Base-by-base conservation (phyloP, 2,113 vertebrate species). In the Daboia siamensis region DNA sequence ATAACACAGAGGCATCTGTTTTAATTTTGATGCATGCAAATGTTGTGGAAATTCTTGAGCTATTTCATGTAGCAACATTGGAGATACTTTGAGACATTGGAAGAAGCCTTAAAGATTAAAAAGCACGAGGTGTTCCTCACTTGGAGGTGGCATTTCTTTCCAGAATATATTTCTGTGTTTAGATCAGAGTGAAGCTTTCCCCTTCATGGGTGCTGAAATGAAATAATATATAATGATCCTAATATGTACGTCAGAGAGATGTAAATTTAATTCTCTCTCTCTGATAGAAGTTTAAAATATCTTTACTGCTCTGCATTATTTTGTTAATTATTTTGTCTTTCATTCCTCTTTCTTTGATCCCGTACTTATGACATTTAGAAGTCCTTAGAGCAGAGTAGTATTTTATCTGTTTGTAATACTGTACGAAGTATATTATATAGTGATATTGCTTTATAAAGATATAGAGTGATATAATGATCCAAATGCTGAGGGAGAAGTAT, bases 1-100 rank as follows among this genome's bases (percentile, higher is more conserved):
- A 87, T 91, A 94, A 90, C 94, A 55, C 52, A 54, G 57, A 69
- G 91, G 33, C 9, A 90, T 59, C 92, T 92, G 55, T 55, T 93
- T 52, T 74, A 87, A 54, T 90, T 85, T 33, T 46, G 48, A 74
- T 92, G 13, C 8, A 24, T 92, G 87, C 87, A 0, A 56, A 48
- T 95, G 94, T 90, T 93, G 44, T 87, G 90, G 21, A 12, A 46
- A 21, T 89, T 0, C 0, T 74, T 91, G 92, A 87, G 89, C 90
- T 33, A 24, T 93, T 87, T 61, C 59, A n/a, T 11, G 56, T 52
- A 44, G 24, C 6, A 3, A 0, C n/a, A 85, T 57, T 91, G 85
- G 64, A 12, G 0, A 86, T 24, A 87, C 21, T 55, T 91, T 3
- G 7, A 12, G 51, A 46, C 86, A 64, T 51, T 51, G 24, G 86